Evolutionary conservation across 53 echinoderm and acorn worm genomes (phyloP).

Genomic region (Stichopus horrens): DNA sequence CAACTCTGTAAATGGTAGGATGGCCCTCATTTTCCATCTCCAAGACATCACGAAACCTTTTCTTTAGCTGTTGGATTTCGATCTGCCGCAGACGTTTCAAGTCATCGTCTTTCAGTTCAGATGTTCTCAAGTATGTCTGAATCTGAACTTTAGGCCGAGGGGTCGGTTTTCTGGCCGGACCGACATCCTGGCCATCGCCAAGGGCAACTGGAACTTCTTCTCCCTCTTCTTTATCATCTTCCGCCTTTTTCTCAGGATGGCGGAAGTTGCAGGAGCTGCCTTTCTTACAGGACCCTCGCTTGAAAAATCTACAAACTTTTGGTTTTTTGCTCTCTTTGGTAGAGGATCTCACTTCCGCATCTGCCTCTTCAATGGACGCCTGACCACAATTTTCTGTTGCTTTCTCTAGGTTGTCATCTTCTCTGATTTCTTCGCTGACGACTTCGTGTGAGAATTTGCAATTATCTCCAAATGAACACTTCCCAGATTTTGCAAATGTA

Average conservation of each 20-base stretch:
- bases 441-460: constrained; percentile 42
- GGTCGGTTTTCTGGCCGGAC: constrained; percentile 22
- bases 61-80: constrained; percentile 74
- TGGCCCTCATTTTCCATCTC: constrained; percentile 57
- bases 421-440: constrained; percentile 5
- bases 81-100: constrained; percentile 61
- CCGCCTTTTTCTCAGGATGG: constrained; percentile 44
- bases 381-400: neutral
- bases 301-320: constrained; percentile 64
- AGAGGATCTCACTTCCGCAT: constrained; percentile 16
- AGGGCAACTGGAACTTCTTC: neutral
- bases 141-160: constrained; percentile 26
- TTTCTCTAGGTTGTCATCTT: neutral
- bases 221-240: constrained; percentile 2
- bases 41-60: constrained; percentile 69
- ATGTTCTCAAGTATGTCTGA: constrained; percentile 48
- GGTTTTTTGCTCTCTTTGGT: neutral
- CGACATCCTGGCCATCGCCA: constrained; percentile 12
- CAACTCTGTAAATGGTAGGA: constrained; percentile 63
- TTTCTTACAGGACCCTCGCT: constrained; percentile 59
- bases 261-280: constrained; percentile 57
- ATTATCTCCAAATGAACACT: constrained; percentile 61
- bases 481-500: constrained; percentile 60
- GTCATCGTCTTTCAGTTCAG: constrained; percentile 64
- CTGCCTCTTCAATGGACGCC: neutral